Evolutionary conservation across 1,140 invertebrate genomes (phyloP).

Genomic region (Drosophila athabasca): DNA sequence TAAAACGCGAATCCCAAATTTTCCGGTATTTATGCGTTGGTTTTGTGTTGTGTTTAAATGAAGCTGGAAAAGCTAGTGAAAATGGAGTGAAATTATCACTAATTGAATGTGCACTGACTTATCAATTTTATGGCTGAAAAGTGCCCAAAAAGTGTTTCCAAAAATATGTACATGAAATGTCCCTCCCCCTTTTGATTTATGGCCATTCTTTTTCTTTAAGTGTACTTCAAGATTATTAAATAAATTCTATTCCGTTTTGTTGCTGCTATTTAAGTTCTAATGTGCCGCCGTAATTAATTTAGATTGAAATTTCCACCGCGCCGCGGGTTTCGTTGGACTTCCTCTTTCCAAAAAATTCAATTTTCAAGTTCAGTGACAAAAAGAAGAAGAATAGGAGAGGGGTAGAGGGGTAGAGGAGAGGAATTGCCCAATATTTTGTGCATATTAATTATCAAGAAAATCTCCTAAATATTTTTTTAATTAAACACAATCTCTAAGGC

Average conservation of each 20-base stretch:
- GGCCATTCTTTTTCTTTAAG: too few relatives aligned
- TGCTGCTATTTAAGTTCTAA: slow-evolving; percentile 26
- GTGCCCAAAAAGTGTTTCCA: not conserved
- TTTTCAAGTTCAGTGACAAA: slow-evolving; percentile 74
- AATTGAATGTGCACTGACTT: not conserved
- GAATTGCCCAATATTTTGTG: not conserved
- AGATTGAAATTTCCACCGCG: slow-evolving; percentile 13
- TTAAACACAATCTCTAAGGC: slow-evolving; percentile 27
- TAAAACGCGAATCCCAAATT: not conserved
- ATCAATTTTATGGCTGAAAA: not conserved
- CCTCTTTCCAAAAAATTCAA: slow-evolving; percentile 37
- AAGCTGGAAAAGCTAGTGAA: not conserved
- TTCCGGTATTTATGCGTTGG: too few relatives aligned
- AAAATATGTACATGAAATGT: too few relatives aligned
- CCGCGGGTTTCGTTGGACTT: not conserved
- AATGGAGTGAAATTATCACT: not conserved
- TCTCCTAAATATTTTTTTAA: slow-evolving; percentile 59
- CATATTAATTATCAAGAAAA: slow-evolving; percentile 27
- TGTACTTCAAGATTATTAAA: not conserved
- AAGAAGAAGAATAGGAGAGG: slow-evolving; percentile 5
- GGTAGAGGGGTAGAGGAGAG: too few relatives aligned
- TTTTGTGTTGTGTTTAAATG: not conserved
- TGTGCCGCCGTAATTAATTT: slow-evolving; percentile 33
- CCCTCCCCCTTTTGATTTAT: too few relatives aligned
- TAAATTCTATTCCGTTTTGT: slow-evolving; percentile 8